Conservation (phyloP, 2,797 vertebrate species). For the Alectoris magna region DNA sequence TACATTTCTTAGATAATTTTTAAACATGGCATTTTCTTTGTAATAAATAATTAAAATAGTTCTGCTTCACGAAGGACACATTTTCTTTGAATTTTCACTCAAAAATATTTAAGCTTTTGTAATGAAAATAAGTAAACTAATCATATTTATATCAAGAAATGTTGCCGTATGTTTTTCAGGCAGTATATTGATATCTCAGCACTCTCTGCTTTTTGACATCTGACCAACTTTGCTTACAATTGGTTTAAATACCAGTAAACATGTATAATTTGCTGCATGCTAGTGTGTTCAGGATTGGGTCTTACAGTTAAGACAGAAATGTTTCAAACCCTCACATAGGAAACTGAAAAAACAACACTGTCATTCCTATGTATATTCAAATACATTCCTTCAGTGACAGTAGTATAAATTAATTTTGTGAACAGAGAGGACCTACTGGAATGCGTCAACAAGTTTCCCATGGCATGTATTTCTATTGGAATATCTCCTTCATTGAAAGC, state of each 20-base stretch:
- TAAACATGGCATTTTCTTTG: neutral
- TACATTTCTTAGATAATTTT: neutral
- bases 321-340: neutral
- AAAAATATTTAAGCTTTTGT: neutral
- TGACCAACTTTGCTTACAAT: neutral
- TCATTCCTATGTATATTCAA: neutral
- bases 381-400: neutral
- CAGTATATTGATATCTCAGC: neutral
- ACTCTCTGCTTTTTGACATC: neutral
- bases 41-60: neutral
- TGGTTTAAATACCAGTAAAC: neutral
- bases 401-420: neutral
- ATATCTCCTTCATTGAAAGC: neutral
- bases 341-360: neutral
- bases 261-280: neutral
- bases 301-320: neutral
- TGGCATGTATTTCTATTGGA: neutral
- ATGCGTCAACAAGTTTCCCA: neutral
- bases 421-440: neutral
- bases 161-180: neutral
- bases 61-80: neutral
- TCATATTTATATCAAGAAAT: neutral
- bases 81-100: neutral
- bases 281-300: neutral
- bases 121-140: neutral